A percentile compares a stretch with the other conserved stretches of the same genome.
These are phyloP conservation scores for Microctenopoma lineatum DNA, from an alignment of 2,797 vertebrate species.

Conservation along the genomic window DNA sequence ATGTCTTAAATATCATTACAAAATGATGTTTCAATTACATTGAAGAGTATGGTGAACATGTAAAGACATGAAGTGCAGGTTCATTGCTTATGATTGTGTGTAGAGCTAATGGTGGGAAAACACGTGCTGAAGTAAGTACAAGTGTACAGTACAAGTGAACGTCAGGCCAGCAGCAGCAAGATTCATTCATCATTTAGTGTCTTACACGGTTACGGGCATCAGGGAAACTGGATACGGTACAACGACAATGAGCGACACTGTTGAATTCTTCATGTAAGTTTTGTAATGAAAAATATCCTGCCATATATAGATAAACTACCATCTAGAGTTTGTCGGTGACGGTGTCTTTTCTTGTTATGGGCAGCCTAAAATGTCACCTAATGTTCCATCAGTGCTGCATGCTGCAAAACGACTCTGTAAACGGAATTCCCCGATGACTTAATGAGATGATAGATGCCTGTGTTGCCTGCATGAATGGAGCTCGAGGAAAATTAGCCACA, in stretches of 20 bases:
- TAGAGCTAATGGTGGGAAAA: conserved; percentile 28
- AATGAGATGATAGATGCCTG: conserved; percentile 55
- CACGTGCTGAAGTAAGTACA: conserved; percentile 54
- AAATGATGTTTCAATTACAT: background rate
- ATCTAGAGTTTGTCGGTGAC: conserved; percentile 1
- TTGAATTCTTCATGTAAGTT: conserved; percentile 10
- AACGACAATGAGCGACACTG: conserved; percentile 25
- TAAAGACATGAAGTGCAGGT: background rate
- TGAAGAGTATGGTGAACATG: background rate
- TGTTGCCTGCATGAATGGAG: conserved; percentile 31
- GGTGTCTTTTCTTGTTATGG: conserved; percentile 5
- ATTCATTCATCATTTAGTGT: conserved; percentile 78
- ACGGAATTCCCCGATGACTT: conserved; percentile 41
- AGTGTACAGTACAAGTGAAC: conserved; percentile 27
- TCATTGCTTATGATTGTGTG: background rate
- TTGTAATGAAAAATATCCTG: conserved; percentile 7
- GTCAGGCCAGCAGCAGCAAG: conserved; percentile 16
- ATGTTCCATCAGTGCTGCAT: conserved; percentile 5
- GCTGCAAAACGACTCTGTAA: conserved; percentile 20
- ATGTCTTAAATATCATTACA: background rate
- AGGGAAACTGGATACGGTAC: conserved; percentile 47
- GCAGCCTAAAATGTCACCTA: conserved; percentile 10
- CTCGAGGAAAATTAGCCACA: conserved; percentile 44
- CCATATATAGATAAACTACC: background rate
- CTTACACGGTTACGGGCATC: conserved; percentile 60